Conservation (phyloP, 37 sponge, comb jelly and placozoan genomes). For the Ephydatia muelleri region DNA sequence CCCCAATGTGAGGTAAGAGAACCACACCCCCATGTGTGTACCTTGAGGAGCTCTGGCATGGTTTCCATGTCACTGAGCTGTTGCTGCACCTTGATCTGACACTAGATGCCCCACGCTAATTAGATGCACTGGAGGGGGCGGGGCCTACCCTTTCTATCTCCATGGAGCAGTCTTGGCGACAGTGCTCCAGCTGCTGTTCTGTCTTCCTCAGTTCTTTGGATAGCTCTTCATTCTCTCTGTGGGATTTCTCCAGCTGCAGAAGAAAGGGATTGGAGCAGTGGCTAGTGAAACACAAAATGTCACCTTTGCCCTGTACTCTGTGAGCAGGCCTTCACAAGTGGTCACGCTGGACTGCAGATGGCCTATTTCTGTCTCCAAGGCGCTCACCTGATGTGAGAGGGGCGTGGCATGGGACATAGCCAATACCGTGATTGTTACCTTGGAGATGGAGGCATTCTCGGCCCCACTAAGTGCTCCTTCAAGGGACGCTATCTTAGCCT, state of each 20-base stretch:
- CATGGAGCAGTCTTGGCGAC: slow-evolving; percentile 50
- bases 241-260: slow-evolving; percentile 45
- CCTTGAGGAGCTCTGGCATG: slow-evolving; percentile 66
- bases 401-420: background rate
- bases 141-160: slow-evolving; percentile 67
- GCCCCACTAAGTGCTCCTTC: slow-evolving; percentile 30
- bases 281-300: background rate
- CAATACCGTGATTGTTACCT: slow-evolving; percentile 1
- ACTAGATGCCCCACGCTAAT: slow-evolving; percentile 26
- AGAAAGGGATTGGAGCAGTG: background rate
- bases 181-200: slow-evolving; percentile 63
- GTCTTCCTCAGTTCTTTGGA: slow-evolving; percentile 29
- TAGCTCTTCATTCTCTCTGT: slow-evolving; percentile 40
- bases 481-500: slow-evolving; percentile 19
- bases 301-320: slow-evolving; percentile 70
- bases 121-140: background rate
- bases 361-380: slow-evolving; percentile 39
- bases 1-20: slow-evolving; percentile 11
- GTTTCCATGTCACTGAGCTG: slow-evolving; percentile 58
- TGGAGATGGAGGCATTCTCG: slow-evolving; percentile 12
- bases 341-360: slow-evolving; percentile 43
- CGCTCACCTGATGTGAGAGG: slow-evolving; percentile 10
- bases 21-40: background rate
- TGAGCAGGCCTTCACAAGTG: slow-evolving; percentile 51
- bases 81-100: slow-evolving; percentile 52